Percentiles rank a stretch among this genome's conserved stretches.
These are phyloP conservation scores for Drosophila basisetae DNA, from an alignment of 2,888 invertebrate genomes.

Conservation along the genomic window DNA sequence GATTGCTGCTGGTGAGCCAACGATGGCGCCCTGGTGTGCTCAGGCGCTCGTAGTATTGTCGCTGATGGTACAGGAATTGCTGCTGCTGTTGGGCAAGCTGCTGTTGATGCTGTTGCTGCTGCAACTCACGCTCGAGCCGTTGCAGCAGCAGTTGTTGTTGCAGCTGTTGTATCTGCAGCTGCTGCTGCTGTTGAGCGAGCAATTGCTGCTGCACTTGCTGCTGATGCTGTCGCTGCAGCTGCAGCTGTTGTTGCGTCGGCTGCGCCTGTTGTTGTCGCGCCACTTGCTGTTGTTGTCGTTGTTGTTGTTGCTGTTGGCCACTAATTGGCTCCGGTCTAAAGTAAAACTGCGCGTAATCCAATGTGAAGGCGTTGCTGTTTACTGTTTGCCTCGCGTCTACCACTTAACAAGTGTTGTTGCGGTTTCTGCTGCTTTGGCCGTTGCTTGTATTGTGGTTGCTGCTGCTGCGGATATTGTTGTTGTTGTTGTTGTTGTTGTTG, in stretches of 20 bases:
- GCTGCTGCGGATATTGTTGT: constrained; percentile 18
- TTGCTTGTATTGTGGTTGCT: constrained; percentile 24
- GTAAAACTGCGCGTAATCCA: constrained; percentile 85
- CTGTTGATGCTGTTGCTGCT: constrained; percentile 67
- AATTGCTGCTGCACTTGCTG: constrained; percentile 76
- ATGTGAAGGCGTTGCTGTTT: constrained; percentile 82
- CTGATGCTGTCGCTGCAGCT: constrained; percentile 65
- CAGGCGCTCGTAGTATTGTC: constrained; percentile 65
- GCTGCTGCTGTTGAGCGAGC: constrained; percentile 81
- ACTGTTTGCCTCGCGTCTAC: constrained; percentile 64
- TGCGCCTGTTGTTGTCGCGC: constrained; percentile 56
- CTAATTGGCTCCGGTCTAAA: constrained; percentile 85
- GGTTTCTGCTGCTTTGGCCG: constrained; percentile 27
- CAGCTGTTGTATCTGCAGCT: constrained; percentile 75
- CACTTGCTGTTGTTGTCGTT: constrained; percentile 60
- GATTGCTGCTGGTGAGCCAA: constrained; percentile 57
- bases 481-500: constrained; percentile 32
- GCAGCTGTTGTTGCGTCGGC: constrained; percentile 57
- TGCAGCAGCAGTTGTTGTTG: constrained; percentile 78
- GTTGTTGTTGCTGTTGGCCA: constrained; percentile 83
- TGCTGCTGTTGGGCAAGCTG: constrained; percentile 64
- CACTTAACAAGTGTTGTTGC: constrained; percentile 53
- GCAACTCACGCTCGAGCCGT: constrained; percentile 76
- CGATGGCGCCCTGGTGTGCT: constrained; percentile 49
- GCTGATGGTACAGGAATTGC: constrained; percentile 63